phyloP scores from a whole-genome alignment of 2,888 invertebrate species.

The Clivina fossor region DNA sequence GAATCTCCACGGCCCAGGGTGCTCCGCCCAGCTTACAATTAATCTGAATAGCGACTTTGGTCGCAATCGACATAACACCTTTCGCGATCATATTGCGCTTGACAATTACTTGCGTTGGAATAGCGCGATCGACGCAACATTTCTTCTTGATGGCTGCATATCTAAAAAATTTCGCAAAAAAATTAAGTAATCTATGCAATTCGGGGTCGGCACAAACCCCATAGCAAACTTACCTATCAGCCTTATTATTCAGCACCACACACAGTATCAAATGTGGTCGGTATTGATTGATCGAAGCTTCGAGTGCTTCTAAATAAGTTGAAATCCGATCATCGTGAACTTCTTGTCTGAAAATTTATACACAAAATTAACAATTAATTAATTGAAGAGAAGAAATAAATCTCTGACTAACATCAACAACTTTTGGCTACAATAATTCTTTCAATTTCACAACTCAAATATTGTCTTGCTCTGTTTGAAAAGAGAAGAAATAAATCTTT shows the following conservation, averaged over 20 bases:
- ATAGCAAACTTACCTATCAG: too few species aligned
- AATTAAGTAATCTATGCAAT: too few species aligned
- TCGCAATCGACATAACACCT: constrained; percentile 76
- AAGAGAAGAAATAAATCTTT: too few species aligned
- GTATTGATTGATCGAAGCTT: constrained; percentile 57
- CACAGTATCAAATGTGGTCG: constrained; percentile 66
- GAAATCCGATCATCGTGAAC: constrained; percentile 63
- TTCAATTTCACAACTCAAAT: too few species aligned
- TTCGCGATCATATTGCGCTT: constrained; percentile 62
- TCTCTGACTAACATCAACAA: too few species aligned
- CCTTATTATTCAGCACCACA: constrained; percentile 66
- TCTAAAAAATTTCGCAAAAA: constrained; percentile 45
- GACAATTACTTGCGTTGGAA: constrained; percentile 66
- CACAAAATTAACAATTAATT: too few species aligned
- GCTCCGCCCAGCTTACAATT: constrained; percentile 92
- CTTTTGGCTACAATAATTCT: too few species aligned
- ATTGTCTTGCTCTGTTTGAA: too few species aligned
- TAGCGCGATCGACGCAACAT: constrained; percentile 73
- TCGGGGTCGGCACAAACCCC: constrained; percentile 45
- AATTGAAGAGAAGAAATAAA: too few species aligned
- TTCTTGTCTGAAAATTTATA: constrained; percentile 33
- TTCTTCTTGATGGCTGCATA: constrained; percentile 89
- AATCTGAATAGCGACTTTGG: constrained; percentile 91
- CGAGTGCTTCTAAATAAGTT: constrained; percentile 63
- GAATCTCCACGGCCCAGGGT: constrained; percentile 79